phyloP scores from a whole-genome alignment of 2,888 invertebrate genomes.

The Caradrina kadenii region DNA sequence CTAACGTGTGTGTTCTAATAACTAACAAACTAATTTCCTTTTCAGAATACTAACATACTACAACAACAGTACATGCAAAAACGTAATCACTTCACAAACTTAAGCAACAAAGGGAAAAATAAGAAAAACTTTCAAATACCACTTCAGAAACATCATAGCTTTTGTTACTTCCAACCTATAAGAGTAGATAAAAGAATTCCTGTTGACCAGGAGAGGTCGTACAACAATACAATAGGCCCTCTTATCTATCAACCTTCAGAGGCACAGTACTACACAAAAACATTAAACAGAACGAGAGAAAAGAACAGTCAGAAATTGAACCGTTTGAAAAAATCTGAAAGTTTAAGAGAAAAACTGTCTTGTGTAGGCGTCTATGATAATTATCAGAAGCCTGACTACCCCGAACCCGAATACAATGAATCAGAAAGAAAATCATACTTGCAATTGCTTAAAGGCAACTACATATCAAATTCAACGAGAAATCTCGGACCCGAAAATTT shows the following conservation, averaged over 20 bases:
- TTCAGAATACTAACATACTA: conserved; percentile 91
- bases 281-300: conserved; percentile 86
- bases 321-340: conserved; percentile 88
- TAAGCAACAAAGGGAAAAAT: conserved; percentile 87
- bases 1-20: conserved; percentile 71
- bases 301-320: conserved; percentile 86
- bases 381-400: conserved; percentile 87
- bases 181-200: conserved; percentile 90
- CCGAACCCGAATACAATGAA: conserved; percentile 85
- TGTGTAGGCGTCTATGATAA: conserved; percentile 88
- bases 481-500: conserved; percentile 82
- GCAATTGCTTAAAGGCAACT: conserved; percentile 86
- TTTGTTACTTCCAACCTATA: conserved; percentile 92
- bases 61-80: conserved; percentile 91
- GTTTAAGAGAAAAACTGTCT: conserved; percentile 86
- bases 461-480: conserved; percentile 88
- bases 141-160: conserved; percentile 92
- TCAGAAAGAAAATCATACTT: conserved; percentile 86
- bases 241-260: conserved; percentile 86
- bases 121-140: conserved; percentile 92
- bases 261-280: conserved; percentile 86
- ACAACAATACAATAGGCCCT: conserved; percentile 87
- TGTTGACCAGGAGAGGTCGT: conserved; percentile 85
- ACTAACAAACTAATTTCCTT: conserved; percentile 85
- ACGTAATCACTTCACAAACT: conserved; percentile 89